Conservation (phyloP, 2,113 vertebrate genomes). For the Pluvianellus socialis region DNA sequence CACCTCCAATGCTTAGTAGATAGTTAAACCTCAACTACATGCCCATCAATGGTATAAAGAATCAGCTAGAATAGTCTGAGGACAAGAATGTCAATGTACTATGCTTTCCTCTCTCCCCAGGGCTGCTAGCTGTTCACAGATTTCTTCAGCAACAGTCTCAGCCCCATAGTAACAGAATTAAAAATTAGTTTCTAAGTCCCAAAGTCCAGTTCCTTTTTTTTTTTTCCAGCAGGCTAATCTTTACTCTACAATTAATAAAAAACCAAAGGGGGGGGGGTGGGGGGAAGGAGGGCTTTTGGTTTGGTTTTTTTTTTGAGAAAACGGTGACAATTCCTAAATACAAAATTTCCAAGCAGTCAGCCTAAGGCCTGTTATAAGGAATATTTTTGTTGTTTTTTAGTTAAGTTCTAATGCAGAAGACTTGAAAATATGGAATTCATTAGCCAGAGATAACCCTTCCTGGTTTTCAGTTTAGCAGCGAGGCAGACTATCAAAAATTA, state of each 20-base stretch:
- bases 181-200: neutral
- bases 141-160: neutral
- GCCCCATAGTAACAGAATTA: neutral
- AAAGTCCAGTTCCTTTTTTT: neutral
- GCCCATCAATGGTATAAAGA: neutral
- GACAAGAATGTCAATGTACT: neutral
- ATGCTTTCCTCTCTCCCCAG: neutral
- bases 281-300: fast-evolving
- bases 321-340: neutral
- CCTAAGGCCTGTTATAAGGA: neutral
- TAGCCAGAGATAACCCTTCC: neutral
- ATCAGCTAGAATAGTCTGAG: neutral
- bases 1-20: neutral
- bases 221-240: neutral
- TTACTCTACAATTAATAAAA: neutral
- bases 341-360: neutral
- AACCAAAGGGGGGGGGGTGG: too few species aligned
- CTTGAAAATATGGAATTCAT: neutral
- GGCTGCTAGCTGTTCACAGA: neutral
- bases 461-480: neutral
- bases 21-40: neutral
- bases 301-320: neutral
- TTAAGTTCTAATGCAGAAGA: neutral
- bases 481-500: neutral
- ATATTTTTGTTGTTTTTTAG: neutral